These are phyloP conservation scores for Neuroterus valhalla DNA, from an alignment of 1,140 invertebrate species.

Conservation along the genomic window DNA sequence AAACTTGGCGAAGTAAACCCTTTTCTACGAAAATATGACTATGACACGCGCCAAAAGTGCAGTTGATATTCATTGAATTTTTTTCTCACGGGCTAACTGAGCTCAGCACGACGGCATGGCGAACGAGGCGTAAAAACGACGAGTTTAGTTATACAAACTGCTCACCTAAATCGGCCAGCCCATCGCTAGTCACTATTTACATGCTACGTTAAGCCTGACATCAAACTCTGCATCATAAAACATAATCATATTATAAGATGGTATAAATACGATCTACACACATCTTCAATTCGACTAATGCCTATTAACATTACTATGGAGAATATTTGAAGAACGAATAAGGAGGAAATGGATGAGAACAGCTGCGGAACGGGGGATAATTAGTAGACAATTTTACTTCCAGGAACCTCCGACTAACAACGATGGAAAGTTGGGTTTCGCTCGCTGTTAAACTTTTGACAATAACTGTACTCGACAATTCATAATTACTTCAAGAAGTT, in stretches of 20 bases:
- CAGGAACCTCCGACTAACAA: neutral
- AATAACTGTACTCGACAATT: too few species aligned
- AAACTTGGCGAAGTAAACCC: neutral
- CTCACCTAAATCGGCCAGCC: slow-evolving; percentile 28
- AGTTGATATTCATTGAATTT: slow-evolving; percentile 61
- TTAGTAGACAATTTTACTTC: neutral
- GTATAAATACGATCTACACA: slow-evolving; percentile 12
- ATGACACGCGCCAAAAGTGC: slow-evolving; percentile 45
- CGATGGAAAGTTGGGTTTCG: neutral
- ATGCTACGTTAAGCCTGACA: slow-evolving; percentile 22
- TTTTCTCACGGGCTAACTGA: slow-evolving; percentile 67
- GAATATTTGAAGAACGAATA: neutral
- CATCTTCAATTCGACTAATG: slow-evolving; percentile 3
- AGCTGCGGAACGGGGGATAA: slow-evolving; percentile 5
- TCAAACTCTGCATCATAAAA: slow-evolving; percentile 6
- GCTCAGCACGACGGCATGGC: slow-evolving; percentile 53
- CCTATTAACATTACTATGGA: too few species aligned
- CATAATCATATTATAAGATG: slow-evolving; percentile 2
- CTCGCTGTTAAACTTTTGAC: too few species aligned
- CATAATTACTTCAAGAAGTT: too few species aligned
- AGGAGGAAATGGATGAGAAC: neutral
- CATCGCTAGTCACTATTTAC: slow-evolving; percentile 21
- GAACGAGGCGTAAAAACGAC: slow-evolving; percentile 68
- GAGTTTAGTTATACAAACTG: slow-evolving; percentile 67
- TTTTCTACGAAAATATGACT: slow-evolving; percentile 21